Evolutionary conservation across 2,113 vertebrate species (phyloP).

Genomic region (Bubo scandiacus): DNA sequence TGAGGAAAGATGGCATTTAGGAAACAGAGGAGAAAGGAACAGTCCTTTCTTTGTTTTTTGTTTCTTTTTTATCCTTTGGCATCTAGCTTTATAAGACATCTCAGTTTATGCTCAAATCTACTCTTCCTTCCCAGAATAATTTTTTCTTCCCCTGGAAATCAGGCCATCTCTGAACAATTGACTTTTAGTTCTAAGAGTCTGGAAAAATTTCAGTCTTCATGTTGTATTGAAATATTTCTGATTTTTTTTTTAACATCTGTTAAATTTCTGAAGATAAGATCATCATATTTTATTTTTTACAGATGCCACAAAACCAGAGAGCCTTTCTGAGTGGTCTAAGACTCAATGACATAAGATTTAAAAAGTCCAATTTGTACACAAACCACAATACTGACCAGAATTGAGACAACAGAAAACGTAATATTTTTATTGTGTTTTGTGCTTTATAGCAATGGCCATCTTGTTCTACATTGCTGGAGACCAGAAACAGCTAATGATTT

Average conservation of each 20-base stretch:
- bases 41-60: neutral
- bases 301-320: neutral
- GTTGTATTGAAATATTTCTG: neutral
- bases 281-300: neutral
- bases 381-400: neutral
- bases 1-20: neutral
- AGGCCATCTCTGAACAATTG: neutral
- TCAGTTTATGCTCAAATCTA: neutral
- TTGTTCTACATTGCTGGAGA: neutral
- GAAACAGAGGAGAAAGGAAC: neutral
- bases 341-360: neutral
- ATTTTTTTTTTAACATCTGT: neutral
- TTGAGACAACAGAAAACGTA: neutral
- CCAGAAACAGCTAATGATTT: neutral
- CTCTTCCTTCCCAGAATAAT: neutral
- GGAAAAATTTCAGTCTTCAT: neutral
- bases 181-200: neutral
- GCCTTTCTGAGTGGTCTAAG: neutral
- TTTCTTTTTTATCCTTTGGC: neutral
- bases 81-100: neutral
- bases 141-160: neutral
- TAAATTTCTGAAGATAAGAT: neutral
- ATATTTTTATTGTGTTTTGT: neutral
- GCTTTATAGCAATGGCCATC: neutral
- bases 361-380: neutral